phyloP scores from a whole-genome alignment of 2,113 vertebrate genomes.

The Equus quagga region DNA sequence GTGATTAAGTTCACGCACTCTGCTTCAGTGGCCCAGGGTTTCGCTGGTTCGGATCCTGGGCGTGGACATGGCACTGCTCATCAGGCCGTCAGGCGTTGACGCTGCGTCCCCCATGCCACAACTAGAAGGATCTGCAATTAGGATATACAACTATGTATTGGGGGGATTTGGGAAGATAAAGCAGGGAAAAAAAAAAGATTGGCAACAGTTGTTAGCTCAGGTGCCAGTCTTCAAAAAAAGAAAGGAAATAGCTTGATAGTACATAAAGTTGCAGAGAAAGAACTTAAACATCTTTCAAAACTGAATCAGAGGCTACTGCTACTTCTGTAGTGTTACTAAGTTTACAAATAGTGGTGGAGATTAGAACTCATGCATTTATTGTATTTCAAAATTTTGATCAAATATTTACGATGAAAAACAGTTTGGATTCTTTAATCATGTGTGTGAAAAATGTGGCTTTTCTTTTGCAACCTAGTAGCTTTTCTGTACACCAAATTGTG shows the following conservation, averaged over 20 bases:
- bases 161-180: too few relatives aligned
- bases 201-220: too few relatives aligned
- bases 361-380: not conserved
- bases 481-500: slow-evolving; percentile 8
- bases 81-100: too few relatives aligned
- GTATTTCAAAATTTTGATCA: slow-evolving; percentile 1
- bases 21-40: too few relatives aligned
- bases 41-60: too few relatives aligned
- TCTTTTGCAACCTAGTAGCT: not conserved
- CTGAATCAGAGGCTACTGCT: not conserved
- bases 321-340: slow-evolving; percentile 11
- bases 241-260: not conserved
- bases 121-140: too few relatives aligned
- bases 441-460: not conserved
- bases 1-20: too few relatives aligned
- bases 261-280: not conserved
- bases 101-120: too few relatives aligned
- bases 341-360: not conserved
- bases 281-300: slow-evolving; percentile 19
- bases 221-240: too few relatives aligned
- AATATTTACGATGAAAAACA: not conserved
- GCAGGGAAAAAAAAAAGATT: too few relatives aligned
- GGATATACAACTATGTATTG: too few relatives aligned
- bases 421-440: not conserved
- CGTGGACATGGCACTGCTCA: too few relatives aligned